Conservation (phyloP, 2,888 invertebrate species). For the Tricholauxania praeusta region DNA sequence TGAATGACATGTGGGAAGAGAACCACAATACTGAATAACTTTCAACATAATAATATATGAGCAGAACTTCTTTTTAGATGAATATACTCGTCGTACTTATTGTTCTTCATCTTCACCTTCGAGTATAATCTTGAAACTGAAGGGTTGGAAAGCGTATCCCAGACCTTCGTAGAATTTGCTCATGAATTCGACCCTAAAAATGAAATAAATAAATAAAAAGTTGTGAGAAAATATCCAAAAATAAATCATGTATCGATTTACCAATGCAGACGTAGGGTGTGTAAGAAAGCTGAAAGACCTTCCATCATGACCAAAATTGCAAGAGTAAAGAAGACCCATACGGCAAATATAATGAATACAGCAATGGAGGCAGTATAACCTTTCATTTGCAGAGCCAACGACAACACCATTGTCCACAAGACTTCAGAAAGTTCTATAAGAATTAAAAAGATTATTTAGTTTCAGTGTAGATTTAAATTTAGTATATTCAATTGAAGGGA, state of each 20-base stretch:
- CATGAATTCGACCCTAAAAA: conserved; percentile 91
- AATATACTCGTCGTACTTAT: conserved; percentile 14
- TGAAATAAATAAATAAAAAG: conserved; percentile 44
- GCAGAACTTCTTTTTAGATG: no score
- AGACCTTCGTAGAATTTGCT: conserved; percentile 90
- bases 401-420: conserved; percentile 93
- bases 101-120: conserved; percentile 71
- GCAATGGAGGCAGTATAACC: conserved; percentile 79
- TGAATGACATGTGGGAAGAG: conserved; percentile 54
- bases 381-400: conserved; percentile 77
- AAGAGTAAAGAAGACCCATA: conserved; percentile 93
- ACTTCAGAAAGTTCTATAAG: conserved; percentile 85
- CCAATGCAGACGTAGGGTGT: conserved; percentile 98
- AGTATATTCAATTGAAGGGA: no score
- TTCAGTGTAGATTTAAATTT: not conserved
- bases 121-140: conserved; percentile 83
- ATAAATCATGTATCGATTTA: conserved; percentile 61
- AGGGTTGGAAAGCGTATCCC: conserved; percentile 86
- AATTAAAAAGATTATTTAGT: not conserved
- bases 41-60: not conserved
- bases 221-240: not conserved
- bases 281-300: conserved; percentile 98
- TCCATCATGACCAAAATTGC: conserved; percentile 99
- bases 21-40: conserved; percentile 61
- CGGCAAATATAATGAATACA: conserved; percentile 87